Evolutionary conservation across 2,797 vertebrate species (phyloP).

Genomic region (Lutjanus campechanus): DNA sequence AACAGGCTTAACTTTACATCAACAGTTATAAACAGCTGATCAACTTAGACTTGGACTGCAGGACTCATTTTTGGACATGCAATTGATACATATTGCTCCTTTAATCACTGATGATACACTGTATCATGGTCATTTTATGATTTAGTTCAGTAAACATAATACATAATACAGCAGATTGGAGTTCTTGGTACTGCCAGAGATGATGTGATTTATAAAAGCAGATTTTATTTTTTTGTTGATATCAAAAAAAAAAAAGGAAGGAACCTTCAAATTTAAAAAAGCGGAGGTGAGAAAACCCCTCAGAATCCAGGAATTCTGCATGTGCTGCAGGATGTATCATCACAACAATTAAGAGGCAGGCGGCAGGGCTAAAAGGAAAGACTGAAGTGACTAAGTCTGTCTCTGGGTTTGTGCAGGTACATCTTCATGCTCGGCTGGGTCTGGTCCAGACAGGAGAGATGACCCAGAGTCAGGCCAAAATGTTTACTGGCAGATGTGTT

Average conservation of each 20-base stretch:
- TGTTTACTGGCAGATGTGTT: constrained; percentile 99
- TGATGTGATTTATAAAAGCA: neutral
- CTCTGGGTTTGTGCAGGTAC: constrained; percentile 90
- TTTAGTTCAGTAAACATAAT: no score
- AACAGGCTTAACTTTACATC: no score
- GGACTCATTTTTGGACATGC: no score
- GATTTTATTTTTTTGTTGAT: neutral
- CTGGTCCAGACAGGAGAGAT: constrained; percentile 90
- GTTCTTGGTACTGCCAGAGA: no score
- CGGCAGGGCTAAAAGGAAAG: constrained; percentile 77
- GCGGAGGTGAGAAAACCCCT: constrained; percentile 16
- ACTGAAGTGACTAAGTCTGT: constrained; percentile 86
- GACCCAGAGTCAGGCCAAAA: constrained; percentile 97
- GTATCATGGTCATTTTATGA: no score
- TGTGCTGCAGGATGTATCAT: neutral
- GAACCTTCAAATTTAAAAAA: neutral
- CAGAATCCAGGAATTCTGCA: neutral
- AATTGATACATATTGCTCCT: no score
- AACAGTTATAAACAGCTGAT: no score
- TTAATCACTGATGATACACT: no score
- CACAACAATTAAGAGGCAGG: constrained; percentile 83
- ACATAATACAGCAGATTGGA: no score
- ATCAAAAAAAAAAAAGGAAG: neutral
- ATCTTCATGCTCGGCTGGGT: constrained; percentile 88
- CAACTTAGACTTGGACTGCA: no score